Evolutionary conservation across 1,140 invertebrate species (phyloP).

Genomic region (Stratiolaelaps scimitus): DNA sequence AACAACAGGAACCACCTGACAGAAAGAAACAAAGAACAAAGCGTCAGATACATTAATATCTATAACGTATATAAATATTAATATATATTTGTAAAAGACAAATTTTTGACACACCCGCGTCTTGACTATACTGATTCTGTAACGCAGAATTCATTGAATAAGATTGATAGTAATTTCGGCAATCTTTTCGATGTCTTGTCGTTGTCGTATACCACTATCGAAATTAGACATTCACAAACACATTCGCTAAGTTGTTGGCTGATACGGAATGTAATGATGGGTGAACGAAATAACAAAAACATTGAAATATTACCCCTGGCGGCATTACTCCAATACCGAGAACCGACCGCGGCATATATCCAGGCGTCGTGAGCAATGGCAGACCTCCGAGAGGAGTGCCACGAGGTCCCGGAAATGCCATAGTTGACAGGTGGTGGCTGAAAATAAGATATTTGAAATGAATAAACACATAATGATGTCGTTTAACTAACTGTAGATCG

Average conservation of each 20-base stretch:
- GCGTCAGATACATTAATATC: no score
- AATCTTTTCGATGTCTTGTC: not conserved
- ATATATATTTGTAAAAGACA: no score
- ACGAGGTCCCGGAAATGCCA: constrained; percentile 17
- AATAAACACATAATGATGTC: no score
- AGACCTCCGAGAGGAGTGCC: not conserved
- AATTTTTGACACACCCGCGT: no score
- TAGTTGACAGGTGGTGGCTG: not conserved
- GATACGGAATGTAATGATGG: not conserved
- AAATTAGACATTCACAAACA: not conserved
- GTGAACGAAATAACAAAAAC: not conserved
- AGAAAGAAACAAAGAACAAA: no score
- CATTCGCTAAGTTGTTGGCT: not conserved
- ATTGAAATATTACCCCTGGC: constrained; percentile 18
- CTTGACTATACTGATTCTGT: no score
- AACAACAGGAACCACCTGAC: no score
- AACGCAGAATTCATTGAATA: no score
- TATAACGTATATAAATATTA: no score
- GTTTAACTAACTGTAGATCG: no score
- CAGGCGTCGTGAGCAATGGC: not conserved
- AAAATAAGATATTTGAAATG: no score
- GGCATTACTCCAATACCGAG: constrained; percentile 1
- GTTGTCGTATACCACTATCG: not conserved
- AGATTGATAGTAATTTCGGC: no score
- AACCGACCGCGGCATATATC: constrained; percentile 9